phyloP scores from a whole-genome alignment of 2,113 vertebrate genomes.

The Siniperca chuatsi region DNA sequence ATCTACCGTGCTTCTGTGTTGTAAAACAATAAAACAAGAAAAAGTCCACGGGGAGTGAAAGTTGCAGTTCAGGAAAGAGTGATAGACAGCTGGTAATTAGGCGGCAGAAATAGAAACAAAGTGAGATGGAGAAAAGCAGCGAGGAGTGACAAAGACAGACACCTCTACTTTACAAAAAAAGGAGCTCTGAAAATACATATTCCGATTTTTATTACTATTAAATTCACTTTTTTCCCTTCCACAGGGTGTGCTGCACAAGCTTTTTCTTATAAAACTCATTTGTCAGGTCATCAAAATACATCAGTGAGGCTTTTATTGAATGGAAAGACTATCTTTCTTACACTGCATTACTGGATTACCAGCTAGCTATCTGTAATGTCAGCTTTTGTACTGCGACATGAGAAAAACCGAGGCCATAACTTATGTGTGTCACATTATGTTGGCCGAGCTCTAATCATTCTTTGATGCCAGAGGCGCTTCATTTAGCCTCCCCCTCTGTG shows the following conservation, averaged over 20 bases:
- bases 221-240: background rate
- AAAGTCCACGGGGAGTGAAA: conserved; percentile 34
- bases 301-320: conserved; percentile 51
- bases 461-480: conserved; percentile 62
- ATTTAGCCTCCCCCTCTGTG: conserved; percentile 49
- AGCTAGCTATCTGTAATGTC: conserved; percentile 62
- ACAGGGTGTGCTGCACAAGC: background rate
- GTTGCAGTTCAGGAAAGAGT: conserved; percentile 28
- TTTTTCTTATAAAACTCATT: conserved; percentile 20
- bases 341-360: conserved; percentile 61
- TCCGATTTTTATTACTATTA: conserved; percentile 8
- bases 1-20: conserved; percentile 1
- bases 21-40: conserved; percentile 28
- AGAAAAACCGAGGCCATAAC: conserved; percentile 57
- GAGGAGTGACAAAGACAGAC: conserved; percentile 25
- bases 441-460: conserved; percentile 71
- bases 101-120: conserved; percentile 60
- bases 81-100: conserved; percentile 64
- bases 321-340: conserved; percentile 34
- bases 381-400: conserved; percentile 56
- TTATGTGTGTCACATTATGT: conserved; percentile 70
- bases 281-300: conserved; percentile 43
- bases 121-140: conserved; percentile 23
- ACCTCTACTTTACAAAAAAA: conserved; percentile 18
- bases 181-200: conserved; percentile 37